Evolutionary conservation across 2,113 vertebrate genomes (phyloP).

Genomic region (Mastomys natalensis): DNA sequence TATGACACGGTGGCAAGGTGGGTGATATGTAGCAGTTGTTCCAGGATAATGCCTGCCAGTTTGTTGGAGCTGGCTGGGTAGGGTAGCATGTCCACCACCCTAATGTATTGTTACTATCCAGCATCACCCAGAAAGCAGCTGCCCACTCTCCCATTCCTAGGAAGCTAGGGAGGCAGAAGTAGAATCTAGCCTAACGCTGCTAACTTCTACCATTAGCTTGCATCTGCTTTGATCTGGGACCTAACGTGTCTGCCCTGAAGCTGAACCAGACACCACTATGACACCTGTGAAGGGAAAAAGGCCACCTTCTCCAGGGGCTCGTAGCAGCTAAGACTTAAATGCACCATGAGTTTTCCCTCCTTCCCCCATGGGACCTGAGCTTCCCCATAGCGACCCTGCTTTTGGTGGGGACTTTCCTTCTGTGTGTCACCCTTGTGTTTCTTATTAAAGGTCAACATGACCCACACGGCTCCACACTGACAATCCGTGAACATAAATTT

Average conservation of each 20-base stretch:
- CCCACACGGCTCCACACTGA: not conserved
- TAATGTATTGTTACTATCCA: not conserved
- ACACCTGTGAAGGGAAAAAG: not conserved
- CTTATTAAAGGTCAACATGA: not conserved
- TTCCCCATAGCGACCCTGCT: not conserved
- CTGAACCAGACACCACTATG: not conserved
- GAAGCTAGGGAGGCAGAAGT: not conserved
- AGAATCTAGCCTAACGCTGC: not conserved
- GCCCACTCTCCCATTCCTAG: not conserved
- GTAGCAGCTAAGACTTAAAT: not conserved
- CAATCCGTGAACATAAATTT: not conserved
- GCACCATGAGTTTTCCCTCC: not conserved
- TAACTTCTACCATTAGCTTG: not conserved
- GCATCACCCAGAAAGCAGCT: not conserved
- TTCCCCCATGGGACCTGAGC: not conserved
- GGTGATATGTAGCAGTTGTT: rapidly evolving
- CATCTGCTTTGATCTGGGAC: not conserved
- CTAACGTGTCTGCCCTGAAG: not conserved
- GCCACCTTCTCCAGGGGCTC: not conserved
- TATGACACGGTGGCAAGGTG: rapidly evolving
- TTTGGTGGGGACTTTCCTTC: not conserved
- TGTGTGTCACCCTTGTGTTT: too few species aligned
- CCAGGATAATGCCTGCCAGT: not conserved
- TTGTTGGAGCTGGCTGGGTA: not conserved
- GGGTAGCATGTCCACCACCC: rapidly evolving